phyloP scores from a whole-genome alignment of 2,888 invertebrate genomes.

The Agriopis marginaria region DNA sequence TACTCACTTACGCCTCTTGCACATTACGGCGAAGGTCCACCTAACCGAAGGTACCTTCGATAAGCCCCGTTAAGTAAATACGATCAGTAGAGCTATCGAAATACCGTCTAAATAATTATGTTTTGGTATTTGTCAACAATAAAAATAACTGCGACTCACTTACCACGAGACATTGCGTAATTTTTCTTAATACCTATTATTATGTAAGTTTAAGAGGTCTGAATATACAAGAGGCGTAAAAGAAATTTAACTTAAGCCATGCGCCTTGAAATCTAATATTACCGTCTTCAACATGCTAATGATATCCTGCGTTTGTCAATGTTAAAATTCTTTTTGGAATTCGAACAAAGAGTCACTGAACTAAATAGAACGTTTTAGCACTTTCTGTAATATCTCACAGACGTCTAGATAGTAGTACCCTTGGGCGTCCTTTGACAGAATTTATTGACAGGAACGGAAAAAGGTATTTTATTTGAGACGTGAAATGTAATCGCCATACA shows the following conservation, averaged over 20 bases:
- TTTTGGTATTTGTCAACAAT: too few relatives aligned
- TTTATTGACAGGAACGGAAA: slow-evolving; percentile 30
- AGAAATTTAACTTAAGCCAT: background rate
- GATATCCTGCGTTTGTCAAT: slow-evolving; percentile 1
- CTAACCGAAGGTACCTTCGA: too few relatives aligned
- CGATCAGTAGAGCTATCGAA: background rate
- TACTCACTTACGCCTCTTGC: slow-evolving; percentile 41
- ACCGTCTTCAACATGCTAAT: slow-evolving; percentile 2
- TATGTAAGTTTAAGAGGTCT: background rate
- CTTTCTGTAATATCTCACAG: slow-evolving; percentile 10
- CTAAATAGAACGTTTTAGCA: slow-evolving; percentile 3
- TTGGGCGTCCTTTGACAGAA: slow-evolving; percentile 25
- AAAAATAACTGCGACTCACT: too few relatives aligned
- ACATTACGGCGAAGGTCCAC: slow-evolving; percentile 8
- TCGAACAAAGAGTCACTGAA: slow-evolving; percentile 1
- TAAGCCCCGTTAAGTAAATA: background rate
- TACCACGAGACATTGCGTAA: too few relatives aligned
- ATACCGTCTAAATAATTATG: background rate
- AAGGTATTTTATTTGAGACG: slow-evolving; percentile 51
- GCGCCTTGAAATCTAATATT: background rate
- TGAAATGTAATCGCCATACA: slow-evolving; percentile 61
- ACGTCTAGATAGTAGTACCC: slow-evolving; percentile 24
- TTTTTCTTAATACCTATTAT: background rate
- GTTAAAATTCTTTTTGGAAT: background rate
- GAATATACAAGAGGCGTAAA: background rate